phyloP scores from a whole-genome alignment of 2,113 vertebrate genomes.

The Melozone crissalis region DNA sequence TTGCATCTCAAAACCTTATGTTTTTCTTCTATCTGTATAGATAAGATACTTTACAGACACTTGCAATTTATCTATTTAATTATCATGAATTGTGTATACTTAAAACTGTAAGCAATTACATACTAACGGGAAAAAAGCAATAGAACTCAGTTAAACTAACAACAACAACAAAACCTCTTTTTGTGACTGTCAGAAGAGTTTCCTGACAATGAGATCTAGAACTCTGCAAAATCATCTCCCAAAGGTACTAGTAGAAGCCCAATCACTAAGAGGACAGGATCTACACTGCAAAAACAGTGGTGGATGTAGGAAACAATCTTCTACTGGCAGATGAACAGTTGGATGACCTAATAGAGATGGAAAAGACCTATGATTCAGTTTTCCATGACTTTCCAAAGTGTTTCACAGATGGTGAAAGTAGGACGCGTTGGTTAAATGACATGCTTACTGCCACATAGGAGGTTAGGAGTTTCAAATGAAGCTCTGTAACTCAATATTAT shows the following conservation, averaged over 20 bases:
- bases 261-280: background rate
- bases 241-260: background rate
- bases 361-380: constrained; percentile 52
- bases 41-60: background rate
- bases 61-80: background rate
- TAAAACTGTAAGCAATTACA: background rate
- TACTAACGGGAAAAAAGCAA: background rate
- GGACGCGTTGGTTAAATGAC: background rate
- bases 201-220: background rate
- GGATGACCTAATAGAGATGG: constrained; percentile 32
- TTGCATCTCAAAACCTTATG: background rate
- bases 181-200: background rate
- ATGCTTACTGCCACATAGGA: constrained; percentile 4
- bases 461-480: background rate
- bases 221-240: background rate
- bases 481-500: background rate
- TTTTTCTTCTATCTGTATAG: background rate
- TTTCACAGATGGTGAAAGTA: constrained; percentile 55
- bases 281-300: constrained; percentile 41
- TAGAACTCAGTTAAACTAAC: background rate
- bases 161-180: background rate
- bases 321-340: constrained; percentile 25
- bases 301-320: constrained; percentile 50
- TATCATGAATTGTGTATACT: accelerated
- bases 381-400: constrained; percentile 2